A percentile compares a stretch with the other conserved stretches of the same genome.
Conservation (phyloP, 2,797 vertebrate species). For the Masticophis lateralis region DNA sequence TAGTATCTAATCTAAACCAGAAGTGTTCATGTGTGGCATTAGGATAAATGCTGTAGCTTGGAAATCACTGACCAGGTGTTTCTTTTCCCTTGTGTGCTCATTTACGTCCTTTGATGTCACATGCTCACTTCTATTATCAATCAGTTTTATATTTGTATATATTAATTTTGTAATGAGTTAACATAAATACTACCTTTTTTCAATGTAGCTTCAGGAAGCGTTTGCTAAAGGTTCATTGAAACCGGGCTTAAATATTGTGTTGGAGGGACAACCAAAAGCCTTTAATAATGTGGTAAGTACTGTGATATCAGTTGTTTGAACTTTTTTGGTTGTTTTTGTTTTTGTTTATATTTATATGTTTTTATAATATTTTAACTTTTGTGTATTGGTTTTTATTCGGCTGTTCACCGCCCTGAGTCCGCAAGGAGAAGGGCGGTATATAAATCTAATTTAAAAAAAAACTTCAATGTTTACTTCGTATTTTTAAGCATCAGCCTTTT, state of each 20-base stretch:
- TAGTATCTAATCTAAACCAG: background rate
- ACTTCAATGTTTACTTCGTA: background rate
- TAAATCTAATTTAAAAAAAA: too few species aligned
- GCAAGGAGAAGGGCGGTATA: too few species aligned
- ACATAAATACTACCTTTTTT: background rate
- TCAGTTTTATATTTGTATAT: background rate
- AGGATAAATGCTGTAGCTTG: background rate
- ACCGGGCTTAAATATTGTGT: slow-evolving; percentile 86
- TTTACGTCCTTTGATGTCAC: background rate
- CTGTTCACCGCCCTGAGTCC: too few species aligned
- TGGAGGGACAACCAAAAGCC: slow-evolving; percentile 74
- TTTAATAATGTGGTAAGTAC: slow-evolving; percentile 84
- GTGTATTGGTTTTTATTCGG: too few species aligned
- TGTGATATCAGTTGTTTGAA: background rate
- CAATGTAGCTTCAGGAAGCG: slow-evolving; percentile 86
- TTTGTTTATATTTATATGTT: too few species aligned
- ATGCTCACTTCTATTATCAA: background rate
- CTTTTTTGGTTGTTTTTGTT: background rate
- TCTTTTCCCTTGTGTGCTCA: background rate
- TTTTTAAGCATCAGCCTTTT: background rate
- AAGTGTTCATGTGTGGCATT: background rate
- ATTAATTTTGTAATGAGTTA: background rate
- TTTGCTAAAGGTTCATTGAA: slow-evolving; percentile 84
- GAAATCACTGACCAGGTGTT: background rate
- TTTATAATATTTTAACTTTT: too few species aligned